Conservation (phyloP, 2,888 invertebrate species). For the Phymatocera aterrima region DNA sequence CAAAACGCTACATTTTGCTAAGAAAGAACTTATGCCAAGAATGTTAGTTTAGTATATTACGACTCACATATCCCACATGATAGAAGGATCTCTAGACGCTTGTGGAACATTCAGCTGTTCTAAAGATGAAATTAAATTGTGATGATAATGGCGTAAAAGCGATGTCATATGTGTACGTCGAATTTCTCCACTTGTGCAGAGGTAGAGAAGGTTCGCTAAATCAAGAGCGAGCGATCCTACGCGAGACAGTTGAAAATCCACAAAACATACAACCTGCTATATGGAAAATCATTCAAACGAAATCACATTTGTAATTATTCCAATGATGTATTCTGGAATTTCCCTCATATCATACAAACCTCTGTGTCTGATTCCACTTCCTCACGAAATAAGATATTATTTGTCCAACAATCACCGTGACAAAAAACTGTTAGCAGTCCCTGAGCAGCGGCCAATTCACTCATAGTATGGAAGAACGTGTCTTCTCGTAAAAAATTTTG, state of each 20-base stretch:
- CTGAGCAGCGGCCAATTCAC: slow-evolving; percentile 79
- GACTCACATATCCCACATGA: slow-evolving; percentile 78
- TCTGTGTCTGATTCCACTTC: slow-evolving; percentile 60
- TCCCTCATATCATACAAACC: slow-evolving; percentile 54
- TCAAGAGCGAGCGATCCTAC: slow-evolving; percentile 84
- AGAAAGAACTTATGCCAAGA: background rate
- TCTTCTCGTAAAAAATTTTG: slow-evolving; percentile 80
- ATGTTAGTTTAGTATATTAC: background rate
- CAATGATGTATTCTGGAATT: slow-evolving; percentile 33
- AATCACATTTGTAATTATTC: background rate
- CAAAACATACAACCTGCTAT: slow-evolving; percentile 79
- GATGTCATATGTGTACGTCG: slow-evolving; percentile 78
- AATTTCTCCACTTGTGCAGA: slow-evolving; percentile 81
- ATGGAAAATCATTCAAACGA: background rate
- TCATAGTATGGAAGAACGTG: slow-evolving; percentile 82
- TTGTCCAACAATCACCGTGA: slow-evolving; percentile 87
- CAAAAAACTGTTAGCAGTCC: slow-evolving; percentile 83
- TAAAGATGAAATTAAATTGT: slow-evolving; percentile 78
- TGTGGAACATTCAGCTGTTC: slow-evolving; percentile 77
- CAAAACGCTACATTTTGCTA: background rate
- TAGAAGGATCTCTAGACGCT: slow-evolving; percentile 72
- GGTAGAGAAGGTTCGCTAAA: slow-evolving; percentile 81
- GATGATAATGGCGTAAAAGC: slow-evolving; percentile 79
- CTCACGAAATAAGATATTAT: slow-evolving; percentile 83
- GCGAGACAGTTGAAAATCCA: slow-evolving; percentile 84